Percentiles rank a stretch among this genome's conserved stretches.
Evolutionary conservation across 2,113 vertebrate genomes (phyloP).

Genomic region (Sterrhoptilus dennistouni): DNA sequence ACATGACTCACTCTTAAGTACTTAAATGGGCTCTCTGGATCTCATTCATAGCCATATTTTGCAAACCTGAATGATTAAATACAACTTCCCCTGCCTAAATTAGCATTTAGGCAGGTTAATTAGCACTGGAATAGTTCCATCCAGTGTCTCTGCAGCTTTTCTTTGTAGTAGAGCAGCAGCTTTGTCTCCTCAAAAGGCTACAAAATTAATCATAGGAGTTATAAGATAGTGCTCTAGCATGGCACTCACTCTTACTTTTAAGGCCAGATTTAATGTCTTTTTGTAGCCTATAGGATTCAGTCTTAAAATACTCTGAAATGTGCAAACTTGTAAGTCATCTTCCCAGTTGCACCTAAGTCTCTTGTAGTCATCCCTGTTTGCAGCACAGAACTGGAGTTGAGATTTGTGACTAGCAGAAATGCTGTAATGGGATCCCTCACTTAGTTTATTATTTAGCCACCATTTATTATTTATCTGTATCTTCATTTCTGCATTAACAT

Average conservation of each 20-base stretch:
- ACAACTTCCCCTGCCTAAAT: background rate
- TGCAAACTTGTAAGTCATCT: background rate
- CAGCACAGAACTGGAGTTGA: background rate
- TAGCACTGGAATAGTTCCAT: background rate
- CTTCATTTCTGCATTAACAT: background rate
- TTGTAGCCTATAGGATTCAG: background rate
- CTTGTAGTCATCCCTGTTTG: background rate
- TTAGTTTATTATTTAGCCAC: background rate
- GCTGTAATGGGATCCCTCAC: background rate
- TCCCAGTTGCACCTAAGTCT: background rate
- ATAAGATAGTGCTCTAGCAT: background rate
- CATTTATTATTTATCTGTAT: background rate
- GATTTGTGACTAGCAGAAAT: background rate
- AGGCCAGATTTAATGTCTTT: background rate
- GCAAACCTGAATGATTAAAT: background rate
- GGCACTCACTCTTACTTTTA: background rate
- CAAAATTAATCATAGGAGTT: background rate
- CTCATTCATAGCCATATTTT: background rate
- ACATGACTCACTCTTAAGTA: background rate
- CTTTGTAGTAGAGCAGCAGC: background rate
- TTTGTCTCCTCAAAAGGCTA: background rate
- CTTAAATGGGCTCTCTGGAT: background rate
- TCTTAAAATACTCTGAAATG: background rate
- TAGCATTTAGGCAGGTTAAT: constrained; percentile 14
- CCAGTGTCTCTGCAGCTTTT: background rate